These are phyloP conservation scores for Myiozetetes cayanensis DNA, from an alignment of 2,113 vertebrate species.

Conservation along the genomic window DNA sequence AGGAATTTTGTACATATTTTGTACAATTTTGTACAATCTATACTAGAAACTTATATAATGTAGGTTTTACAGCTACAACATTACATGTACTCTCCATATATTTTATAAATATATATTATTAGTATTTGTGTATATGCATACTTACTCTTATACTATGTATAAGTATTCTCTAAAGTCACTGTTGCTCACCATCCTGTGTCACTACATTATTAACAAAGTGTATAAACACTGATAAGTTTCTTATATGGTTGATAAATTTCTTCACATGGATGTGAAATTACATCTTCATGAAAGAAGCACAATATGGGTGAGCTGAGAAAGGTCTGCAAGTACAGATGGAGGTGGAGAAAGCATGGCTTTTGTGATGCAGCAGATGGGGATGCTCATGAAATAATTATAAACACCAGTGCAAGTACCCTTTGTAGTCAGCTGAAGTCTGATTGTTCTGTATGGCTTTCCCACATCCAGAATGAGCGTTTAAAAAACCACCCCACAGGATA, in stretches of 20 bases:
- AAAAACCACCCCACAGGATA: neutral
- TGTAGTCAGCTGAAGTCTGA: neutral
- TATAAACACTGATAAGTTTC: neutral
- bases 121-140: neutral
- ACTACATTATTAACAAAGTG: neutral
- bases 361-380: neutral
- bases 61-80: neutral
- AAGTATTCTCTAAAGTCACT: neutral
- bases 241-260: neutral
- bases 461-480: neutral
- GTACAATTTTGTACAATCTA: no score
- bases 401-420: neutral
- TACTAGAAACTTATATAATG: no score
- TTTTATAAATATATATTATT: neutral
- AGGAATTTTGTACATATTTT: no score
- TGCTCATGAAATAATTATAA: neutral
- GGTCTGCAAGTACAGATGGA: neutral
- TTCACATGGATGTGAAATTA: neutral
- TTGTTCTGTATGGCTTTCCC: neutral
- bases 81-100: neutral
- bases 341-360: fast-evolving
- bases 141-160: neutral
- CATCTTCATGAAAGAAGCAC: neutral
- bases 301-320: neutral
- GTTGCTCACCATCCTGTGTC: neutral